A percentile compares a stretch with the other conserved stretches of the same genome.
phyloP scores from a whole-genome alignment of 2,797 vertebrate genomes.

The Cygnus olor region DNA sequence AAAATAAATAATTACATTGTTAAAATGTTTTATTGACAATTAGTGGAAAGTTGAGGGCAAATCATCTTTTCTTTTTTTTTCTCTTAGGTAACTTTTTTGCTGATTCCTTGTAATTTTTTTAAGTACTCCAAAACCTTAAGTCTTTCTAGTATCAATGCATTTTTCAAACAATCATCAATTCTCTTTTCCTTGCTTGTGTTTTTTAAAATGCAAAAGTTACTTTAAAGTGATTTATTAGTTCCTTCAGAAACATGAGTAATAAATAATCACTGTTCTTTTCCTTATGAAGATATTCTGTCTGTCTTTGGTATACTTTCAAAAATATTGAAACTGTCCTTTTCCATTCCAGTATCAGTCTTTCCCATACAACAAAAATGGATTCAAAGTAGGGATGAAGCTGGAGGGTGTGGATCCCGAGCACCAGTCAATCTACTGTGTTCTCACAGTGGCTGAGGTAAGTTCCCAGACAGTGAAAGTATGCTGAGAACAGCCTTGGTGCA shows the following conservation, averaged over 20 bases:
- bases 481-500: fast-evolving
- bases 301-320: background rate
- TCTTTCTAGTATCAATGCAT: background rate
- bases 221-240: background rate
- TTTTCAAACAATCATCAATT: background rate
- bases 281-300: background rate
- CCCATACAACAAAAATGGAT: conserved; percentile 87
- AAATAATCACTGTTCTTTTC: background rate
- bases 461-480: background rate
- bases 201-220: background rate
- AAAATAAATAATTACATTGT: background rate
- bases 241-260: background rate
- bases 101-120: background rate
- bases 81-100: background rate
- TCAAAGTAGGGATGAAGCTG: conserved; percentile 86
- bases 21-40: background rate
- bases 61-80: background rate
- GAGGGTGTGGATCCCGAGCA: conserved; percentile 87
- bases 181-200: fast-evolving
- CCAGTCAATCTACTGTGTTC: conserved; percentile 85
- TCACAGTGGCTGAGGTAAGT: conserved; percentile 84
- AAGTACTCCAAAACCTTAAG: background rate
- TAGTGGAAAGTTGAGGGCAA: background rate
- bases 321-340: conserved; percentile 23
- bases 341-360: conserved; percentile 83